A percentile compares a stretch with the other conserved stretches of the same genome.
phyloP scores from a whole-genome alignment of 2,797 vertebrate species.

The Hemitrygon akajei region DNA sequence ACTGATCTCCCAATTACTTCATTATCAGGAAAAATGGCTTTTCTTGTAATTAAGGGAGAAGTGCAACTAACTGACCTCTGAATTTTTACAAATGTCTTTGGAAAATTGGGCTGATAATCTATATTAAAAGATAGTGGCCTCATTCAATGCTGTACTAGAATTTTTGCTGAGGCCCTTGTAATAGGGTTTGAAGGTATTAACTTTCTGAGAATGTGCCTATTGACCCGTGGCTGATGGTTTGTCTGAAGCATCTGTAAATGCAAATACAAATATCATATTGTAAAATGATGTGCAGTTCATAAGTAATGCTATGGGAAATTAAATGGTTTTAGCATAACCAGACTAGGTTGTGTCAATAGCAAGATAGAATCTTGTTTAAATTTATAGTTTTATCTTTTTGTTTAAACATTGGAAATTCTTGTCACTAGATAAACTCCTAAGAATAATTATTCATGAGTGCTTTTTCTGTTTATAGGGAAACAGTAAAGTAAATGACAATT shows the following conservation, averaged over 20 bases:
- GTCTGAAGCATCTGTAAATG: not conserved
- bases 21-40: too few relatives aligned
- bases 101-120: not conserved
- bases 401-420: not conserved
- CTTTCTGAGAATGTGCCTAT: not conserved
- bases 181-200: not conserved
- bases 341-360: not conserved
- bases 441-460: not conserved
- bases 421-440: not conserved
- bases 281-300: not conserved
- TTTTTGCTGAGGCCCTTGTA: not conserved
- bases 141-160: not conserved
- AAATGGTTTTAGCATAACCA: not conserved
- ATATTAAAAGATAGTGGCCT: not conserved
- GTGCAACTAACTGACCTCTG: too few relatives aligned
- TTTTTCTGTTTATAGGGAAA: conserved; percentile 29
- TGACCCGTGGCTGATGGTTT: not conserved
- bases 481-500: not conserved
- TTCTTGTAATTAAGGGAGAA: too few relatives aligned
- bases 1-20: not conserved
- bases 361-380: not conserved
- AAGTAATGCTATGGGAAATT: too few relatives aligned
- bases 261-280: not conserved
- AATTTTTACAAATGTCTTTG: not conserved
- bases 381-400: not conserved